These are phyloP conservation scores for Lanistes nyassanus DNA, from an alignment of 1,140 invertebrate genomes.

Conservation along the genomic window DNA sequence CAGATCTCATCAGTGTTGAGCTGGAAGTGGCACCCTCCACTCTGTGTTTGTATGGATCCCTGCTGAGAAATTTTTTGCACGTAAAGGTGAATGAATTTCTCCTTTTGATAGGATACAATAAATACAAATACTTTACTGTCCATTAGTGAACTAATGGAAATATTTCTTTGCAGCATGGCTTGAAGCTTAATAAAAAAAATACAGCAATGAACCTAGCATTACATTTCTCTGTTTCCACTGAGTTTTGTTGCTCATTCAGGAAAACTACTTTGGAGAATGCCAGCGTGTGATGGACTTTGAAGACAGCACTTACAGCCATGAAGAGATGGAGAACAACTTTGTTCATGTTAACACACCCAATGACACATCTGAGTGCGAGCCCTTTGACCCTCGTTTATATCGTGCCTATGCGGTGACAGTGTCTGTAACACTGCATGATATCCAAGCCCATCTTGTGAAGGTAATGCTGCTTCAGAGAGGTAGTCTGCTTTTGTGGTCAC, in stretches of 20 bases:
- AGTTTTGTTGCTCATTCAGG: constrained; percentile 68
- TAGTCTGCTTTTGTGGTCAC: neutral
- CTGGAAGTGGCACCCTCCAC: constrained; percentile 92
- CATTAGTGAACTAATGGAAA: no score
- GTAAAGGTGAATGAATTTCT: constrained; percentile 75
- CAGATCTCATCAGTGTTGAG: constrained; percentile 90
- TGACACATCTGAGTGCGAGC: constrained; percentile 31
- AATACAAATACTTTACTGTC: no score
- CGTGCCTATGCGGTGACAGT: constrained; percentile 90
- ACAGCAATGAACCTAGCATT: no score
- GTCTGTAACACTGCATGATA: constrained; percentile 93
- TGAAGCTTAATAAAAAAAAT: no score
- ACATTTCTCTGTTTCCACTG: no score
- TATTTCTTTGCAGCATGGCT: no score
- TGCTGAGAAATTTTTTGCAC: constrained; percentile 87
- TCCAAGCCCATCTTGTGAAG: constrained; percentile 82
- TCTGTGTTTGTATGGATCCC: constrained; percentile 87
- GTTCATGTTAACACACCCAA: constrained; percentile 38
- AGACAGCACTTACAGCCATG: constrained; percentile 27
- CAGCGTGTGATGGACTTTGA: constrained; percentile 90
- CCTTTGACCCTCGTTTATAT: constrained; percentile 83
- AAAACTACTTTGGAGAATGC: constrained; percentile 96
- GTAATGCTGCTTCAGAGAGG: constrained; percentile 45
- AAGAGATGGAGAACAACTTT: constrained; percentile 36
- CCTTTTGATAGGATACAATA: no score